phyloP scores from a whole-genome alignment of 2,888 invertebrate genomes.

The Silvanus unidentatus region DNA sequence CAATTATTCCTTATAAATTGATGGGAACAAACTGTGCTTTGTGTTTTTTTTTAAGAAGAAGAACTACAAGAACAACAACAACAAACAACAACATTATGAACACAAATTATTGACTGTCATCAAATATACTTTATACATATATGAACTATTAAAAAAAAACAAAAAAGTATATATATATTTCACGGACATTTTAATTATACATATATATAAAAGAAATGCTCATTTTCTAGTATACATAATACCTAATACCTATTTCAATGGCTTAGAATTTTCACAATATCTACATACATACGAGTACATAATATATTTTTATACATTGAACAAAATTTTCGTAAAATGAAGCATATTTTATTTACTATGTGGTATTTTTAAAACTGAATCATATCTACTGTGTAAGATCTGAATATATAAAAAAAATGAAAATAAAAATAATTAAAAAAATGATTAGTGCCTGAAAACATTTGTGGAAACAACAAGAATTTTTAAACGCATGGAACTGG shows the following conservation, averaged over 20 bases:
- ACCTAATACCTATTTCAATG: constrained; percentile 40
- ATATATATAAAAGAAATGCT: constrained; percentile 29
- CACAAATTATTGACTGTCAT: constrained; percentile 8
- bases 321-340: constrained; percentile 43
- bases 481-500: constrained; percentile 20
- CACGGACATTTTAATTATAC: constrained; percentile 31
- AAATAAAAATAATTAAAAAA: constrained; percentile 16
- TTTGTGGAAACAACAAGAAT: constrained; percentile 20
- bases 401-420: constrained; percentile 21
- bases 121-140: not conserved
- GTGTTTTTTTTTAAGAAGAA: constrained; percentile 25
- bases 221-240: constrained; percentile 41
- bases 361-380: constrained; percentile 43
- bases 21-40: constrained; percentile 32
- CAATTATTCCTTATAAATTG: constrained; percentile 12
- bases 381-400: constrained; percentile 45
- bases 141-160: too few relatives aligned
- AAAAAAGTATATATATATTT: too few relatives aligned
- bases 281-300: constrained; percentile 24
- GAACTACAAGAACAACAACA: too few relatives aligned
- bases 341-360: constrained; percentile 46
- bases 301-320: constrained; percentile 48
- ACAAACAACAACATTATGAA: constrained; percentile 5
- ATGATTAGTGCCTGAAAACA: constrained; percentile 42
- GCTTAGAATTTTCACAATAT: constrained; percentile 47